Conservation (phyloP, 1,140 invertebrate species). For the Caenorhabditis latens region DNA sequence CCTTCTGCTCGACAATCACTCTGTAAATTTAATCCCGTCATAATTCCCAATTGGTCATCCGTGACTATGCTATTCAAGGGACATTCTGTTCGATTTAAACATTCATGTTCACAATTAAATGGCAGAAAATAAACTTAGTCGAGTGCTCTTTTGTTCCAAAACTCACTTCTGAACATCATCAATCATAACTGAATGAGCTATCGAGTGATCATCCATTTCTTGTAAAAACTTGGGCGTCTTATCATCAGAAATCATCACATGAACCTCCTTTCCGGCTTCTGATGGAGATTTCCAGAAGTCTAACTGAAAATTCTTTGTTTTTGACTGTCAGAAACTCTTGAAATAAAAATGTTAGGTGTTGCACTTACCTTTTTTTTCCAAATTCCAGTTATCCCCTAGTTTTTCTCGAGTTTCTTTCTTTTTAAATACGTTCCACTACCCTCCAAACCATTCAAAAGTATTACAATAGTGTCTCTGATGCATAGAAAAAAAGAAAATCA, state of each 20-base stretch:
- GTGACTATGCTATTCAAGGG: background rate
- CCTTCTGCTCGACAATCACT: constrained; percentile 61
- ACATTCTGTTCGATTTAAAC: constrained; percentile 7
- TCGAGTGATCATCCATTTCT: constrained; percentile 66
- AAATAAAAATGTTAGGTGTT: background rate
- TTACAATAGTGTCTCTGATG: no score
- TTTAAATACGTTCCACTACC: no score
- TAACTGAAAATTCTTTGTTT: constrained; percentile 57
- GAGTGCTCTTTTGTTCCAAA: background rate
- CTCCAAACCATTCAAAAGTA: no score
- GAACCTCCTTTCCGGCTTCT: constrained; percentile 65
- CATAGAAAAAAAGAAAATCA: no score
- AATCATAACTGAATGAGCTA: constrained; percentile 73
- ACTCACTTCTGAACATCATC: constrained; percentile 74
- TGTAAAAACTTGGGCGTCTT: constrained; percentile 34
- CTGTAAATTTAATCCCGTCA: constrained; percentile 35
- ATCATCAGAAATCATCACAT: constrained; percentile 65
- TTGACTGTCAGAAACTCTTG: background rate
- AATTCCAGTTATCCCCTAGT: no score
- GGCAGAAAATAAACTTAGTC: no score
- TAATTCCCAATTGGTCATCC: background rate
- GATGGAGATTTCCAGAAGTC: constrained; percentile 69
- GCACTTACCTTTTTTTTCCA: background rate
- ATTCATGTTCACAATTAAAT: no score
- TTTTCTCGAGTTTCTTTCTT: no score